Evolutionary conservation across 2,113 vertebrate species (phyloP).

Genomic region (Neotragus pygmaeus): DNA sequence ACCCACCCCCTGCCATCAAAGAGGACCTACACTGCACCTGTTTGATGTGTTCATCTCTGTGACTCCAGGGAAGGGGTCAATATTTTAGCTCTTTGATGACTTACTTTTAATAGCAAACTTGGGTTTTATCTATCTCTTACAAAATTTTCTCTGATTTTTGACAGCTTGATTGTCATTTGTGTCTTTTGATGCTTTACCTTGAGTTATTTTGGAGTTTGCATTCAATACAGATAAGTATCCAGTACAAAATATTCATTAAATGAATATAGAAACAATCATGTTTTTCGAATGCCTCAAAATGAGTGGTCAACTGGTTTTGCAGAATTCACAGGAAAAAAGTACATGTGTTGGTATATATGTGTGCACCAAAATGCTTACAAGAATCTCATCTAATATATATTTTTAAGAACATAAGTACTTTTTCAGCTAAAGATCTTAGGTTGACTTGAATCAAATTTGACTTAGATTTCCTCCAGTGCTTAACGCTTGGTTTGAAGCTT

Average conservation of each 20-base stretch:
- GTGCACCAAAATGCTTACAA: background rate
- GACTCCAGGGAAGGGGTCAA: background rate
- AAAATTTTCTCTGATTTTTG: background rate
- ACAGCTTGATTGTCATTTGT: background rate
- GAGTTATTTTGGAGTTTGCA: background rate
- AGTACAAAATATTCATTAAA: background rate
- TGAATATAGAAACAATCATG: background rate
- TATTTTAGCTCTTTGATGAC: background rate
- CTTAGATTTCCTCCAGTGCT: conserved; percentile 28
- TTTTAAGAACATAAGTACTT: conserved; percentile 40
- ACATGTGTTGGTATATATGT: background rate
- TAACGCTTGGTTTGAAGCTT: conserved; percentile 37
- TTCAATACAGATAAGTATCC: background rate
- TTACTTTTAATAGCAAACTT: background rate
- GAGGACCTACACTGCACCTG: background rate
- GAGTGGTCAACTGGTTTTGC: background rate
- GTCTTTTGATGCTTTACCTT: background rate
- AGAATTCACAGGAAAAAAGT: background rate
- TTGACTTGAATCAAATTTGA: conserved; percentile 42
- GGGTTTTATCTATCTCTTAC: background rate
- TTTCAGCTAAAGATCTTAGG: conserved; percentile 39
- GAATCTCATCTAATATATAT: background rate
- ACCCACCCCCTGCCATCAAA: background rate
- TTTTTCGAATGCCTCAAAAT: background rate
- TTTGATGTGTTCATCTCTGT: background rate